Evolutionary conservation across 2,797 vertebrate genomes (phyloP).

Genomic region (Chanos chanos): DNA sequence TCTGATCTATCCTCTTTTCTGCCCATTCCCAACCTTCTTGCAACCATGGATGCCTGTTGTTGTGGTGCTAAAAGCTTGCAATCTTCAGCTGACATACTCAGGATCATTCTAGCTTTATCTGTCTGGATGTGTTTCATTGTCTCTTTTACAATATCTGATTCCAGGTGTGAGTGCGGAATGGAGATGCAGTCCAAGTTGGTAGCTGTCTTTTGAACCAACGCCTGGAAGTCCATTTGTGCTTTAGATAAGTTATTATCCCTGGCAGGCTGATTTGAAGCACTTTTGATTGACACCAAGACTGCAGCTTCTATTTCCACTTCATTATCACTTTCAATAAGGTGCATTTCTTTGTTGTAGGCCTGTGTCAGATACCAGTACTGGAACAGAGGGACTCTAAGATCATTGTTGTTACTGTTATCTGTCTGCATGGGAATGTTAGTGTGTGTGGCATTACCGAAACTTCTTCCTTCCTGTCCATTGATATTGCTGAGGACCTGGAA

Average conservation of each 20-base stretch:
- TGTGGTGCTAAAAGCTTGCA: conserved; percentile 18
- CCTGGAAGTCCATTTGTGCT: conserved; percentile 32
- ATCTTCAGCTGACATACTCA: conserved; percentile 22
- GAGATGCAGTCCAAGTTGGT: accelerated
- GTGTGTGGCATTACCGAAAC: not conserved
- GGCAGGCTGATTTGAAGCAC: accelerated
- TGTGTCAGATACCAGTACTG: conserved; percentile 51
- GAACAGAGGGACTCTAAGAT: conserved; percentile 19
- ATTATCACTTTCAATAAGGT: conserved; percentile 36
- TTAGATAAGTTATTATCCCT: not conserved
- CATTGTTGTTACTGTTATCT: not conserved
- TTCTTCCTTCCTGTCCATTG: not conserved
- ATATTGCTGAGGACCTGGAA: not conserved
- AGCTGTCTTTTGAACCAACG: conserved; percentile 4
- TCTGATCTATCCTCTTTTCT: not conserved
- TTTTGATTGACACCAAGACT: conserved; percentile 41
- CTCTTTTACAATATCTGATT: not conserved
- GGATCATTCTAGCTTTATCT: conserved; percentile 29
- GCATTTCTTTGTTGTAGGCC: conserved; percentile 43
- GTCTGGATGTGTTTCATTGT: conserved; percentile 2
- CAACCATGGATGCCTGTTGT: not conserved
- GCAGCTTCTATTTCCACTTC: conserved; percentile 26
- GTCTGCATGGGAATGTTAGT: not conserved
- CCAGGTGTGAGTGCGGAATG: conserved; percentile 4
- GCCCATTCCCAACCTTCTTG: not conserved